Evolutionary conservation across 2,113 vertebrate species (phyloP).

Genomic region (human): GRCh38 chr1:60704001-60704500

Average conservation of each 20-base stretch:
- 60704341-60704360: neutral
- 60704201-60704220: neutral
- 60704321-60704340: neutral
- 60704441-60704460: neutral
- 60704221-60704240: neutral
- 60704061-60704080: neutral
- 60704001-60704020: neutral
- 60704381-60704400: neutral
- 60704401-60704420: neutral
- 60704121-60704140: neutral
- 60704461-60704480: neutral
- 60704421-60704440: neutral
- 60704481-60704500: neutral
- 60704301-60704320: neutral
- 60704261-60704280: neutral
- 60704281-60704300: neutral
- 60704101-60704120: neutral
- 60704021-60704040: neutral
- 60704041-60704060: neutral
- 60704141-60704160: slow-evolving; percentile 7
- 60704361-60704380: neutral
- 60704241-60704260: neutral
- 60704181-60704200: neutral
- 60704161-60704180: neutral
- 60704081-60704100: neutral